Percentiles rank a stretch among this genome's conserved stretches.
These are phyloP conservation scores for Epicampocera succincta DNA, from an alignment of 2,888 invertebrate genomes.

Conservation along the genomic window DNA sequence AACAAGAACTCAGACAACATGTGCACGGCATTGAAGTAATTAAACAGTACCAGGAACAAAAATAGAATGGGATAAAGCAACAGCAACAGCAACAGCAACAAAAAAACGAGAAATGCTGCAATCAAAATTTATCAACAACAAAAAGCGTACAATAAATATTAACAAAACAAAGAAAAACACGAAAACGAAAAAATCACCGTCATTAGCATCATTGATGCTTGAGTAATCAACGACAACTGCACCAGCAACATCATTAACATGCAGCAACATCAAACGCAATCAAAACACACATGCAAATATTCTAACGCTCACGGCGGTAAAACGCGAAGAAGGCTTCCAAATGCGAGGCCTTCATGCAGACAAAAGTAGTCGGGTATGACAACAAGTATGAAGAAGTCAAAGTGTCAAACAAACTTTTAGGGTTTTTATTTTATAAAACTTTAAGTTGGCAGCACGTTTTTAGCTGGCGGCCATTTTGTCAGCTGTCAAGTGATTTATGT, in stretches of 20 bases:
- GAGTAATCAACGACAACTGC: constrained; percentile 46
- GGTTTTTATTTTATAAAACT: too few relatives aligned
- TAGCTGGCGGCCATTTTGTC: too few relatives aligned
- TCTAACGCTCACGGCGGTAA: too few relatives aligned
- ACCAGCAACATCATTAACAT: constrained; percentile 19
- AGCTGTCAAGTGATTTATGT: too few relatives aligned
- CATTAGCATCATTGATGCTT: constrained; percentile 54
- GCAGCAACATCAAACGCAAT: neutral
- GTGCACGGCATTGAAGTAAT: constrained; percentile 41
- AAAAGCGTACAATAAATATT: constrained; percentile 11
- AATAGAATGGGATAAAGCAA: neutral
- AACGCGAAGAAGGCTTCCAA: too few relatives aligned
- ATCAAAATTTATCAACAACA: constrained; percentile 39
- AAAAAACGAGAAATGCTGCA: neutral
- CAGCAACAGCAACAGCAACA: neutral
- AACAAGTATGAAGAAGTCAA: too few relatives aligned
- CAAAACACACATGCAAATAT: too few relatives aligned
- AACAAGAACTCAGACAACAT: constrained; percentile 12
- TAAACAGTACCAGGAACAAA: constrained; percentile 29
- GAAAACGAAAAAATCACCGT: constrained; percentile 8
- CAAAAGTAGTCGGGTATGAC: too few relatives aligned
- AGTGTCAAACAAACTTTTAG: too few relatives aligned
- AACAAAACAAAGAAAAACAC: neutral
- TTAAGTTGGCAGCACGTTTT: too few relatives aligned
- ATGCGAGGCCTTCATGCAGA: too few relatives aligned